Conservation (phyloP, 2,888 invertebrate genomes). For the Amiota mariae region DNA sequence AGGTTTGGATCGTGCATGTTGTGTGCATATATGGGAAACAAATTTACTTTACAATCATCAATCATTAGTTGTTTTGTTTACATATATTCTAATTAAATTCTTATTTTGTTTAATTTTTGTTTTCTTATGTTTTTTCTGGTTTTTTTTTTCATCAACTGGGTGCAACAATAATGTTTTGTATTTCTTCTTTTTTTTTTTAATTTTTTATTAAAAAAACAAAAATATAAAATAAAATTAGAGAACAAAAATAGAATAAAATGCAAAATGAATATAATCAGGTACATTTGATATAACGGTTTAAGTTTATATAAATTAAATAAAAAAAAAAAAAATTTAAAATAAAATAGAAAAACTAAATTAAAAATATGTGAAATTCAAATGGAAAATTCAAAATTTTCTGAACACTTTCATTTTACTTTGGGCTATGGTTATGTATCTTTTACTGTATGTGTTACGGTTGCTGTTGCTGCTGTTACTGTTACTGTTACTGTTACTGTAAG, state of each 20-base stretch:
- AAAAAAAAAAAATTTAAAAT: conserved; percentile 32
- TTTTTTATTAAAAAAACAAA: conserved; percentile 8
- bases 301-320: conserved; percentile 30
- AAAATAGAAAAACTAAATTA: conserved; percentile 55
- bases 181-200: conserved; percentile 1
- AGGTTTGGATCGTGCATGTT: conserved; percentile 27
- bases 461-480: neutral
- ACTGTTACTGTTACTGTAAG: conserved; percentile 31
- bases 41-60: too few relatives aligned
- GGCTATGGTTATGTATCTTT: conserved; percentile 37
- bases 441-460: conserved; percentile 34
- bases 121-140: too few relatives aligned
- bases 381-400: conserved; percentile 49
- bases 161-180: conserved; percentile 8
- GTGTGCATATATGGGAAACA: neutral
- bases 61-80: neutral
- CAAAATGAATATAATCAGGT: conserved; percentile 67
- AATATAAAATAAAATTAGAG: neutral
- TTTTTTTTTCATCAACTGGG: neutral
- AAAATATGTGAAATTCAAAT: conserved; percentile 49
- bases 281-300: conserved; percentile 65
- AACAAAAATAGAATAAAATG: conserved; percentile 46
- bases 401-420: conserved; percentile 59
- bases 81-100: neutral
- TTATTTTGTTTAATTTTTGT: neutral